Evolutionary conservation across 2,113 vertebrate genomes (phyloP).

Genomic region (Chlorodrepanis virens): DNA sequence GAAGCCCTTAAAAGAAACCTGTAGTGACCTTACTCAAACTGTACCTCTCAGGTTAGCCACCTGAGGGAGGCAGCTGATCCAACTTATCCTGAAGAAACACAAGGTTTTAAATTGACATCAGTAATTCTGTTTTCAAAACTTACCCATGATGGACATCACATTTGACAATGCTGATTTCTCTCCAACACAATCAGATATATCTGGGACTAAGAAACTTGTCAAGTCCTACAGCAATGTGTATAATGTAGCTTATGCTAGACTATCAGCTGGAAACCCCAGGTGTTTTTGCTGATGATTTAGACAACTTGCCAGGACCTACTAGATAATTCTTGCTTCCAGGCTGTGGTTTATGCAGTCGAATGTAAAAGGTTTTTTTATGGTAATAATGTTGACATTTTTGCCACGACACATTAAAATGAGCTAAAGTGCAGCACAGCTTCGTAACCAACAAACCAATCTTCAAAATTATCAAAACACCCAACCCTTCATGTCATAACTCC

Average conservation of each 20-base stretch:
- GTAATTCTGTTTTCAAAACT: not conserved
- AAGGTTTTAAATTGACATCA: not conserved
- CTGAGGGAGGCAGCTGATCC: not conserved
- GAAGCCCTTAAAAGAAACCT: not conserved
- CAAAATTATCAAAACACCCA: not conserved
- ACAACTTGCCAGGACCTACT: not conserved
- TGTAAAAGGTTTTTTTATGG: not conserved
- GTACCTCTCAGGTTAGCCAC: not conserved
- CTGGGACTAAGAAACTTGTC: not conserved
- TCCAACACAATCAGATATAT: fast-evolving
- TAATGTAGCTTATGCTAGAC: not conserved
- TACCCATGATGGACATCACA: not conserved
- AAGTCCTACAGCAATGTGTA: not conserved
- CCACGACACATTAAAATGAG: not conserved
- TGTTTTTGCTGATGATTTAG: not conserved
- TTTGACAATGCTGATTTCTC: fast-evolving
- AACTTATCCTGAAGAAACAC: not conserved
- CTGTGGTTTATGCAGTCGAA: not conserved
- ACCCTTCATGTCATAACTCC: not conserved
- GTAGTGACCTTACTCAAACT: not conserved
- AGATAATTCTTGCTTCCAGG: not conserved
- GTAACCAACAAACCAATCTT: not conserved
- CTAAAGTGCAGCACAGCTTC: not conserved
- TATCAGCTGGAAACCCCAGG: not conserved
- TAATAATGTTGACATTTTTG: not conserved